Evolutionary conservation across 2,888 invertebrate genomes (phyloP), one percentile per base, ranked within the genome.

Genomic region (Lymantria dispar): DNA sequence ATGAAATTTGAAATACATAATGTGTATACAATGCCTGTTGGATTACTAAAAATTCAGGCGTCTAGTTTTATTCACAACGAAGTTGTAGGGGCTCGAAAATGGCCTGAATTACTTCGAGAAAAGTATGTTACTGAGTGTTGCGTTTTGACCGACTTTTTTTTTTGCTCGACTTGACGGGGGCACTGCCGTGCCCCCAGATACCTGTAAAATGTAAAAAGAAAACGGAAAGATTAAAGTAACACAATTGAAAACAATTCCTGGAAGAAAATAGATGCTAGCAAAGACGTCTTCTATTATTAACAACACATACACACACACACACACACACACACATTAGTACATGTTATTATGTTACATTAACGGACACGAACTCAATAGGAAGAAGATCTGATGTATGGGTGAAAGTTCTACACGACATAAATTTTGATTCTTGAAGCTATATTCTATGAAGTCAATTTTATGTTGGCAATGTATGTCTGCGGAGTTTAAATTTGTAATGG

Each of bases 351-450:
- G 11, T 40, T 14, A 37, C 44, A 43, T 44, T 52, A 50, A 43
- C 47, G 60, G 72, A 64, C 71, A 72, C 66, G 67, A 47, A 68
- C 69, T 62, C 62, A 68, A 68, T 72, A 74, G 77, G 76, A 78
- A 78, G 76, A 74, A 64, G 59, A 72, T 72, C 64, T 78, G 75
- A 78, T 80, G 80, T 77, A 76, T 72, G 65, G 22, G 22, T 22
- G 72, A 69, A 65, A 64, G 59, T 63, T 69, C 73, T 33, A 64
- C 69, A 63, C 70, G 80, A 81, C 83, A 83, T 84, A 85, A 83
- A 85, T 89, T 86, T 87, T 88, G 85, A 88, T 83, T 87, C 86
- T 85, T 86, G 83, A 89, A 85, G 83, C 83, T 82, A 76, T 80
- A 70, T 87, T 89, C 85, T 81, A 45, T 79, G 84, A 87, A 87